These are phyloP conservation scores for Aratinga solstitialis DNA, from an alignment of 2,797 vertebrate genomes.

Conservation along the genomic window DNA sequence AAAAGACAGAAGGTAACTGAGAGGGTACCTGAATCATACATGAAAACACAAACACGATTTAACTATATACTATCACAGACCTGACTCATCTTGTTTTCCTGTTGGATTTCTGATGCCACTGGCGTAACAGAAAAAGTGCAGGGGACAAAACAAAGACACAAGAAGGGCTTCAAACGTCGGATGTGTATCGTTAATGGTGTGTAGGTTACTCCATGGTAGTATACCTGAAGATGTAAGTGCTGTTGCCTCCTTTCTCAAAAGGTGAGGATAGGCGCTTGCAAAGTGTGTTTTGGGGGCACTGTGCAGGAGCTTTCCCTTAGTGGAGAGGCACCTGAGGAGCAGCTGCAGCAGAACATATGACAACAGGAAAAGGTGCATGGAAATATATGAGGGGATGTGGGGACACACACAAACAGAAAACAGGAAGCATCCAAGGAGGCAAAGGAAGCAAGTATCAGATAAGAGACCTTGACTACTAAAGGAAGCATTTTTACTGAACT, in stretches of 20 bases:
- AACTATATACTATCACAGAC: fast-evolving
- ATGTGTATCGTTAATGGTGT: fast-evolving
- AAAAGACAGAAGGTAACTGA: too few species aligned
- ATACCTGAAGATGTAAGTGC: fast-evolving
- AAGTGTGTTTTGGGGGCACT: background rate
- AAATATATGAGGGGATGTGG: background rate
- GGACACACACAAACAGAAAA: slow-evolving; percentile 46
- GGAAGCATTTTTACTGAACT: slow-evolving; percentile 11
- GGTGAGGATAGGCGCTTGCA: fast-evolving
- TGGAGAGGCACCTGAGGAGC: background rate
- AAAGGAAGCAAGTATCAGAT: slow-evolving; percentile 41
- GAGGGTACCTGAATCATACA: background rate
- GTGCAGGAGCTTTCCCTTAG: background rate
- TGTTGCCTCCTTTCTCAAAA: background rate
- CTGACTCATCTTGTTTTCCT: background rate
- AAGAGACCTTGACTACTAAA: slow-evolving; percentile 16
- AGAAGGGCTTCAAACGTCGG: background rate
- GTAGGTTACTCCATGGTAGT: background rate
- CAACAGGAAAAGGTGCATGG: slow-evolving; percentile 32
- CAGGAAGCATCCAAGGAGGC: slow-evolving; percentile 13
- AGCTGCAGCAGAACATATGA: slow-evolving; percentile 23
- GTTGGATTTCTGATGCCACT: background rate
- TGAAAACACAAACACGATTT: background rate
- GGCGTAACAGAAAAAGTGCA: background rate
- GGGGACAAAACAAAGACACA: background rate